Base-by-base conservation (phyloP, 2,797 vertebrate species). In the Macroramphosus scolopax region DNA sequence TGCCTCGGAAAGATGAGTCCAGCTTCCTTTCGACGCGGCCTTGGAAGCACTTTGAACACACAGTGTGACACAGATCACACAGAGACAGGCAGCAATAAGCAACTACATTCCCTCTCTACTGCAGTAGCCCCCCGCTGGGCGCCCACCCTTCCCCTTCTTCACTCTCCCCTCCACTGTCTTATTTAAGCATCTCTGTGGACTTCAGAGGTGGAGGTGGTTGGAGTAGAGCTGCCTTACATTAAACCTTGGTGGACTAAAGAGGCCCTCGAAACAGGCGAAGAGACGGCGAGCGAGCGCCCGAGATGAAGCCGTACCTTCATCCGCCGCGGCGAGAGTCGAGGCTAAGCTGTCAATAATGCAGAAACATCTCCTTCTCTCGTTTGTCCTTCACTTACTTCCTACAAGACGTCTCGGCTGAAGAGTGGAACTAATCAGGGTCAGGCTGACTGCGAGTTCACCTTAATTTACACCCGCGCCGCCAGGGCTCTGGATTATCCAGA, bases 401-500 rank as follows among this genome's bases (percentile, higher is more conserved):
- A 26, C 12, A 29, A 57, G 38, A n/a, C n/a, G n/a, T 25, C 52
- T 63, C 33, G 5, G 37, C 47, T 35, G 48, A 40, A 41, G 42
- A 62, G 54, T 2, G 24, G 48, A 75, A 72, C 63, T 42, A 58
- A 80, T 78, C 63, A 25, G 53, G 75, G 66, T 75, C 68, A 68
- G 54, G 39, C 52, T 10, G 53, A 51, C 51, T 49, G 46, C 17
- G 6, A 33, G 61, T 67, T 60, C 45, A 40, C 52, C 49, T 69
- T 48, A 48, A 73, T 80, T 81, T 73, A 77, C 67, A 65, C 54
- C 42, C 46, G 26, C 52, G 16, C 43, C 20, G 69, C 31, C 33
- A n/a, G 14, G 51, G 57, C 63, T 63, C 36, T 51, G 73, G 84
- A 84, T 83, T 82, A 82, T 73, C 77, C 63, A 62, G 48, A 34